Percentiles rank a stretch among this genome's conserved stretches.
Evolutionary conservation across 2,113 vertebrate genomes (phyloP).

Genomic region (Casuarius casuarius): DNA sequence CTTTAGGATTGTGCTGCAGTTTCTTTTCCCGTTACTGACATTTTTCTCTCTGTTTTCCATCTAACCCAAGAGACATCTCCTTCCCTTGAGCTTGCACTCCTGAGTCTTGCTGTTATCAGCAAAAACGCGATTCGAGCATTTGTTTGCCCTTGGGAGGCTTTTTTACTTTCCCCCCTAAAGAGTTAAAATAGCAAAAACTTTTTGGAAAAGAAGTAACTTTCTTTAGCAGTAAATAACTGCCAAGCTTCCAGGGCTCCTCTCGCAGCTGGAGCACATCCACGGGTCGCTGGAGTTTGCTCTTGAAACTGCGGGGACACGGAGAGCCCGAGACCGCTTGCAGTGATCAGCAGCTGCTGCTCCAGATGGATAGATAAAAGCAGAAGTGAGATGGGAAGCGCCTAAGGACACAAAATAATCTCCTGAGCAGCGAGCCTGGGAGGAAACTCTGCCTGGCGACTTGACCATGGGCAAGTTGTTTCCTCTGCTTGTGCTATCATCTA

Average conservation of each 20-base stretch:
- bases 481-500: background rate
- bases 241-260: background rate
- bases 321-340: background rate
- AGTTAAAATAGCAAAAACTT: background rate
- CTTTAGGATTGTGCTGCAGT: background rate
- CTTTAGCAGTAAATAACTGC: background rate
- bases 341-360: background rate
- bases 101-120: conserved; percentile 16
- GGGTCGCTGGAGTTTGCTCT: background rate
- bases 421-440: background rate
- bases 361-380: background rate
- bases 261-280: accelerated
- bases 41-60: conserved; percentile 8
- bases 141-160: conserved; percentile 9
- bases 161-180: background rate
- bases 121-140: background rate
- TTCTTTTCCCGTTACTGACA: background rate
- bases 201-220: background rate
- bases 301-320: accelerated
- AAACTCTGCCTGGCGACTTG: background rate
- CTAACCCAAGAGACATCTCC: background rate
- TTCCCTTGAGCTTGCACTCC: background rate
- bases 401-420: background rate
- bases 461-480: background rate
- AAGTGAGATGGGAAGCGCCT: background rate